A percentile compares a stretch with the other conserved stretches of the same genome.
Conservation (phyloP, 2,888 invertebrate species). For the Anthophora plumipes region DNA sequence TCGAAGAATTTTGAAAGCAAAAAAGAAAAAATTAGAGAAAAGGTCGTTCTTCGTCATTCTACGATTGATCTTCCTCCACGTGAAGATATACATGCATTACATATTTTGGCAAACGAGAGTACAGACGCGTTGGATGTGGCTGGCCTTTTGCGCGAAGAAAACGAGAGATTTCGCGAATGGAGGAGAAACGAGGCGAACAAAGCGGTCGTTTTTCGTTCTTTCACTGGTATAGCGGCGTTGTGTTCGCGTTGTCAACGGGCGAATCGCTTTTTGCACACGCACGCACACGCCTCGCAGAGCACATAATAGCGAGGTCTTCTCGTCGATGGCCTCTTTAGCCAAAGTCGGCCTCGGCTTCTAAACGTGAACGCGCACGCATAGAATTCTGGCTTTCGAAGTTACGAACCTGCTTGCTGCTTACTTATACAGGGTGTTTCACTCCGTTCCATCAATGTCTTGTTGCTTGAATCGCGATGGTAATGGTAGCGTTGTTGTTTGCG, state of each 20-base stretch:
- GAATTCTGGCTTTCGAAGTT: slow-evolving; percentile 53
- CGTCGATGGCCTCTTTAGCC: slow-evolving; percentile 59
- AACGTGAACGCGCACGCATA: slow-evolving; percentile 49
- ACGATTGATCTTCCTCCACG: too few species aligned
- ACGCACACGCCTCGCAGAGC: slow-evolving; percentile 35
- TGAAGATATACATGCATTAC: too few species aligned
- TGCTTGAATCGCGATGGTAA: background rate
- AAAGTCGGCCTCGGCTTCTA: slow-evolving; percentile 51
- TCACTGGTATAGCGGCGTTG: background rate
- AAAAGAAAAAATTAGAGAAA: too few species aligned
- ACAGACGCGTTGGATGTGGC: background rate
- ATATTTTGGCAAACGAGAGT: background rate
- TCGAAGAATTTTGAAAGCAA: too few species aligned
- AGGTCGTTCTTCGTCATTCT: too few species aligned
- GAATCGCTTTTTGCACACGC: slow-evolving; percentile 51
- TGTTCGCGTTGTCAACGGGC: slow-evolving; percentile 45
- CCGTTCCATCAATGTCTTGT: background rate
- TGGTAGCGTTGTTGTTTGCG: background rate
- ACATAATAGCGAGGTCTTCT: slow-evolving; percentile 47
- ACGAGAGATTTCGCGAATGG: background rate
- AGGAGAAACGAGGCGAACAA: slow-evolving; percentile 16
- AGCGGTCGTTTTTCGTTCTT: background rate
- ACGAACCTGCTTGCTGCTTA: background rate
- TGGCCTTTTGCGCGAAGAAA: background rate
- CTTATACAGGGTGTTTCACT: background rate